Evolutionary conservation across 2,113 vertebrate species (phyloP), one percentile per base, ranked within the genome.

Genomic region (Astatotilapia flaviijosephi): DNA sequence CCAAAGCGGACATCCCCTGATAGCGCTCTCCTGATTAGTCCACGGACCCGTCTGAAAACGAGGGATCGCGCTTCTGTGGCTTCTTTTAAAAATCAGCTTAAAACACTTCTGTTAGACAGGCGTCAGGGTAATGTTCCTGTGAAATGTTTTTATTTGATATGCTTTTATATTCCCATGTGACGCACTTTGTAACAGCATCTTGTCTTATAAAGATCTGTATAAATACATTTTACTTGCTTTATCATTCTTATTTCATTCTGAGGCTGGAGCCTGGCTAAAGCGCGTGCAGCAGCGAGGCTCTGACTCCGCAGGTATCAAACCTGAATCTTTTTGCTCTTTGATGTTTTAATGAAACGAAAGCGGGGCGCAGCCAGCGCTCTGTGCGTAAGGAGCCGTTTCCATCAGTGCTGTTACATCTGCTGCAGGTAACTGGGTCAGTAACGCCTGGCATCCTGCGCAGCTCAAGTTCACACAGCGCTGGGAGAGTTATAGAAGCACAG

Each of bases 211-310:
- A 56, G 23, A 56, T 26, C 23, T 56, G 5, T 56, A 26, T 14
- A 56, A 56, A 56, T 26, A 14, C 6, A 56, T 26, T 56, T 28
- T 5, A 14, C 54, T 56, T 26, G 14, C 54, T 60, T 17, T 56
- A 15, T 58, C 17, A 17, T 10, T 31, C 28, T 60, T 17, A 0
- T 60, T 60, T 0, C 17, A 31, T 17, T 19, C 5, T 62, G 28
- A 70, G 62, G 14, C 1, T 68, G 62, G 60, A 2, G 17, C 19
- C 60, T 68, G 33, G 28, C 14, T 42, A 55, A 55, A 23, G 21
- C 3, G 4, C 10, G 33, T 7, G n/a, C 62, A 42, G 37, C 35
- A 42, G 13, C 2, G n/a, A 42, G 31, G 58, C 58, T 6, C 28
- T 62, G 56, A 19, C 58, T 19, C 21, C 9, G 2, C 65, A 6